phyloP scores from a whole-genome alignment of 2,888 invertebrate species.

The Aspidiotus destructor region DNA sequence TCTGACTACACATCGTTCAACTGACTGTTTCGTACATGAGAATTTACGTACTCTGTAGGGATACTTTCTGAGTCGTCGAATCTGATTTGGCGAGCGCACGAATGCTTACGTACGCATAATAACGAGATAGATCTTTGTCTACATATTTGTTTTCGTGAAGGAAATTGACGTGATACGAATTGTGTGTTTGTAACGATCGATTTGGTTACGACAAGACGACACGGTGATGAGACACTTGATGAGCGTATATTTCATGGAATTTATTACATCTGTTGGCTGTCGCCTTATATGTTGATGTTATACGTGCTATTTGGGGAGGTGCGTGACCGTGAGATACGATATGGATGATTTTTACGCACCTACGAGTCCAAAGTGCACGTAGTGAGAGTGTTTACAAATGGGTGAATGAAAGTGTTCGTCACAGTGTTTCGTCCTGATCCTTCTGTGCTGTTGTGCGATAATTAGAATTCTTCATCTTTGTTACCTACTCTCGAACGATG shows the following conservation, averaged over 20 bases:
- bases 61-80: no score
- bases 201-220: conserved; percentile 2
- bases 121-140: not conserved
- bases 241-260: conserved; percentile 1
- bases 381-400: no score
- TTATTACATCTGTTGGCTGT: conserved; percentile 1
- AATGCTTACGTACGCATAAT: no score
- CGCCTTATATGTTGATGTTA: conserved; percentile 1
- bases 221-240: conserved; percentile 1
- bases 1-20: no score
- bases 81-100: no score
- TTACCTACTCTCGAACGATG: no score
- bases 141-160: not conserved
- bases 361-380: conserved; percentile 1
- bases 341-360: not conserved
- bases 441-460: no score
- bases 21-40: no score
- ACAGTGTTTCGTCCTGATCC: no score
- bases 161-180: not conserved
- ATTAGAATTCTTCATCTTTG: no score
- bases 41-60: no score
- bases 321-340: conserved; percentile 2
- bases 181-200: conserved; percentile 2
- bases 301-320: conserved; percentile 2
- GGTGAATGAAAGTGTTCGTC: no score